A percentile compares a stretch with the other conserved stretches of the same genome.
These are phyloP conservation scores for Synaphobranchus kaupii DNA, from an alignment of 2,797 vertebrate species.

Conservation along the genomic window DNA sequence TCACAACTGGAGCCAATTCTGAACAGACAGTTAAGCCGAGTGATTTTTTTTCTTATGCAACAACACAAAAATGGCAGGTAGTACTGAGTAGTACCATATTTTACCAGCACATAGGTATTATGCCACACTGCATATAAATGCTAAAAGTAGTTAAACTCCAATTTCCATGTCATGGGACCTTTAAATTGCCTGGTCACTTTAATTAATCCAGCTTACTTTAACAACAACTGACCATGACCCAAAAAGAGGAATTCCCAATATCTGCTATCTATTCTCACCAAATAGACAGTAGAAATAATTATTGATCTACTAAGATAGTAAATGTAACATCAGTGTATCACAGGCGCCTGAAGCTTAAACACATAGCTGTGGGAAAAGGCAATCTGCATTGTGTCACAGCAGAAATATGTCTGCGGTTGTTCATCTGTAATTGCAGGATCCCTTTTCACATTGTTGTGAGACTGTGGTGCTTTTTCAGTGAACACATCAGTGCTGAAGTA, in stretches of 20 bases:
- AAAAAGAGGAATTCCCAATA: not conserved
- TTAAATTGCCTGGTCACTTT: not conserved
- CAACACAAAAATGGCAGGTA: too few relatives aligned
- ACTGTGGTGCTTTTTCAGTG: constrained; percentile 52
- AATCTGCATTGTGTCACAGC: constrained; percentile 17
- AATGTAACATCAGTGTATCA: not conserved
- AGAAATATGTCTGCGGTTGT: constrained; percentile 38
- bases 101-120: too few relatives aligned
- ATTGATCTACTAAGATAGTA: not conserved
- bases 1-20: too few relatives aligned
- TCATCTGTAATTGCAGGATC: constrained; percentile 47
- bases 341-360: too few relatives aligned
- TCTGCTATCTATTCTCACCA: not conserved
- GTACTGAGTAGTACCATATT: too few relatives aligned
- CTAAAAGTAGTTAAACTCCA: too few relatives aligned
- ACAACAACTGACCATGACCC: not conserved
- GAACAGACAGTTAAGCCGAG: too few relatives aligned
- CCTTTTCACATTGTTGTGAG: constrained; percentile 56
- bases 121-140: too few relatives aligned
- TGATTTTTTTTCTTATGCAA: too few relatives aligned
- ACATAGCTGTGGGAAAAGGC: not conserved
- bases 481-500: constrained; percentile 55
- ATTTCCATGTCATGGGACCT: too few relatives aligned
- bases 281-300: not conserved
- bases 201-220: not conserved